A percentile compares a stretch with the other conserved stretches of the same genome.
phyloP scores from a whole-genome alignment of 2,797 vertebrate genomes.

The Mus spretus region DNA sequence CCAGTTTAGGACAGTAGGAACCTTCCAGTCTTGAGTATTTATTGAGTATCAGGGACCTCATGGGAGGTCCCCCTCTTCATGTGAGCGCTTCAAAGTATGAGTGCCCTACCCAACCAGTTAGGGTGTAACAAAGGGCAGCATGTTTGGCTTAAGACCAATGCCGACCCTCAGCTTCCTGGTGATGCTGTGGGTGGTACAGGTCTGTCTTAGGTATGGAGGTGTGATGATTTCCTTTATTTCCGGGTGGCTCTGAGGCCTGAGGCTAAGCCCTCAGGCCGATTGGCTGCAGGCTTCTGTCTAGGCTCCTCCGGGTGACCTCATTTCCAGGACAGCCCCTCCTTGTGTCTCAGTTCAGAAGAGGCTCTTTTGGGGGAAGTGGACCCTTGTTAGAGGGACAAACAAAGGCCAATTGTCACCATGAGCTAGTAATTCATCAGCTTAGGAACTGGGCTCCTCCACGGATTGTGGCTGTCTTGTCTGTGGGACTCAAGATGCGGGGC shows the following conservation, averaged over 20 bases:
- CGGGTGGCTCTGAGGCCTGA: not conserved
- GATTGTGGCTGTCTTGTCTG: not conserved
- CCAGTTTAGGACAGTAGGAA: too few species aligned
- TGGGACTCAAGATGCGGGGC: not conserved
- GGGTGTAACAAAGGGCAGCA: rapidly evolving
- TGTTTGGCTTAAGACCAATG: rapidly evolving
- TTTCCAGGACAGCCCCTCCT: not conserved
- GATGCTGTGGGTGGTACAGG: too few species aligned
- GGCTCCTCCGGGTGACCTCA: not conserved
- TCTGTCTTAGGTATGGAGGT: not conserved
- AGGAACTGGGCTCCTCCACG: not conserved
- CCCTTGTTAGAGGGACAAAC: not conserved
- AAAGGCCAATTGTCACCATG: not conserved
- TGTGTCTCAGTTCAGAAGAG: not conserved
- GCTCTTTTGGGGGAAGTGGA: not conserved
- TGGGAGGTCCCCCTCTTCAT: rapidly evolving
- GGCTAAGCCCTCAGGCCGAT: not conserved
- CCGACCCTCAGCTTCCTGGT: rapidly evolving
- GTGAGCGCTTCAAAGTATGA: not conserved
- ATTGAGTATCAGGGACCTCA: not conserved
- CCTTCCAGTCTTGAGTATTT: not conserved
- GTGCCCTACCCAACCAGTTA: not conserved
- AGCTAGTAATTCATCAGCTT: not conserved
- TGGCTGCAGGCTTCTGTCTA: not conserved
- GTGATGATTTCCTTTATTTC: not conserved